Percentiles rank a stretch among this genome's conserved stretches.
These are phyloP conservation scores for Oscheius onirici DNA, from an alignment of 2,888 invertebrate species.

Conservation along the genomic window DNA sequence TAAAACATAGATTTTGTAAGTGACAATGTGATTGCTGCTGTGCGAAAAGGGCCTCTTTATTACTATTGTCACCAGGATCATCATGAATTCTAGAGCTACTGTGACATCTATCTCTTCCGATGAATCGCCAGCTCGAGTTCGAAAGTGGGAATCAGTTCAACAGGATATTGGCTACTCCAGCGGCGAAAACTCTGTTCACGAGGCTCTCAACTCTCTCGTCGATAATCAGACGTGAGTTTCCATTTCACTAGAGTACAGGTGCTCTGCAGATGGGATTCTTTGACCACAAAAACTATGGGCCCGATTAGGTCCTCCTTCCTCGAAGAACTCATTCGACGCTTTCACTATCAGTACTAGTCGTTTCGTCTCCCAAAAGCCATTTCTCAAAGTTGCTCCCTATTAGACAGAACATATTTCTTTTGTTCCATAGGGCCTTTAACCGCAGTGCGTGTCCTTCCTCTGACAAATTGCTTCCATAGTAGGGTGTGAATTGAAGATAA, in stretches of 20 bases:
- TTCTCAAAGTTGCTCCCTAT: slow-evolving; percentile 19
- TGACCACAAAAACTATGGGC: no score
- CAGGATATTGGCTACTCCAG: slow-evolving; percentile 63
- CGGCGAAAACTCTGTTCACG: slow-evolving; percentile 61
- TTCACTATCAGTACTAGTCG: not conserved
- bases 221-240: slow-evolving; percentile 26
- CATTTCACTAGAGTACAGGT: not conserved
- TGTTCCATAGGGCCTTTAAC: slow-evolving; percentile 17
- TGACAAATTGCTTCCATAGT: slow-evolving; percentile 32
- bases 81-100: slow-evolving; percentile 30
- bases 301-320: not conserved
- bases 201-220: slow-evolving; percentile 43
- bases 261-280: not conserved
- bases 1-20: no score
- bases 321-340: not conserved
- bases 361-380: not conserved
- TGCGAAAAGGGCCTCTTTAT: not conserved
- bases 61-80: not conserved
- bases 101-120: slow-evolving; percentile 48
- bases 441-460: slow-evolving; percentile 24
- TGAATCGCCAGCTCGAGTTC: slow-evolving; percentile 33
- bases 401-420: slow-evolving; percentile 27
- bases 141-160: slow-evolving; percentile 52
- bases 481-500: slow-evolving; percentile 25
- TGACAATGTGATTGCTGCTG: slow-evolving; percentile 6